phyloP scores from a whole-genome alignment of 2,113 vertebrate genomes.

The Siniperca chuatsi region DNA sequence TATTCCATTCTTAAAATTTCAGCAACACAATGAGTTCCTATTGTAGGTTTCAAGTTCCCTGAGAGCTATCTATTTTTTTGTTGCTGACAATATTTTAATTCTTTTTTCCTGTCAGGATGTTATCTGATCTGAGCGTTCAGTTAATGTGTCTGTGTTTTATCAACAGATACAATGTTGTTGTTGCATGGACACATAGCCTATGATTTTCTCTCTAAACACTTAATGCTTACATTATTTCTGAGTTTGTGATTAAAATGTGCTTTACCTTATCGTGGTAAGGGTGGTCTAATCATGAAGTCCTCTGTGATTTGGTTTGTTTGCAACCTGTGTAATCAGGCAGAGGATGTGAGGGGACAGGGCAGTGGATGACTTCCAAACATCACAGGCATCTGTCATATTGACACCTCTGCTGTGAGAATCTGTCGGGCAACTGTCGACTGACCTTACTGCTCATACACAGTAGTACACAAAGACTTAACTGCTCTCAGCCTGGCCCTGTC shows the following conservation, averaged over 20 bases:
- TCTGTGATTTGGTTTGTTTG: slow-evolving; percentile 35
- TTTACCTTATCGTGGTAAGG: neutral
- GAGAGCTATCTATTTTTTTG: neutral
- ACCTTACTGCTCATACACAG: slow-evolving; percentile 60
- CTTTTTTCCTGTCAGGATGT: slow-evolving; percentile 12
- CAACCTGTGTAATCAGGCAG: slow-evolving; percentile 41
- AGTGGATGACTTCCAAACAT: slow-evolving; percentile 72
- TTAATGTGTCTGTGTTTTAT: slow-evolving; percentile 36
- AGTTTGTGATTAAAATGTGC: neutral
- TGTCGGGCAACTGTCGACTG: slow-evolving; percentile 53
- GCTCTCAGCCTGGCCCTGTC: slow-evolving; percentile 24
- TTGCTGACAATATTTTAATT: slow-evolving; percentile 7
- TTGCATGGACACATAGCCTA: neutral
- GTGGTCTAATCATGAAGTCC: neutral
- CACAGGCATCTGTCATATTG: slow-evolving; percentile 69
- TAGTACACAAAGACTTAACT: slow-evolving; percentile 29
- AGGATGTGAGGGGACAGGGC: slow-evolving; percentile 53
- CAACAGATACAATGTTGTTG: slow-evolving; percentile 14
- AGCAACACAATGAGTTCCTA: neutral
- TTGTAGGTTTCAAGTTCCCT: slow-evolving; percentile 1
- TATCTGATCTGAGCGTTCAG: slow-evolving; percentile 29
- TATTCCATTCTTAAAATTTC: slow-evolving; percentile 27
- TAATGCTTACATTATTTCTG: neutral
- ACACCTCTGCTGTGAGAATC: slow-evolving; percentile 68
- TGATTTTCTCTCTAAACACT: neutral